Base-by-base conservation (phyloP, 2,113 vertebrate genomes). In the Oenanthe melanoleuca region DNA sequence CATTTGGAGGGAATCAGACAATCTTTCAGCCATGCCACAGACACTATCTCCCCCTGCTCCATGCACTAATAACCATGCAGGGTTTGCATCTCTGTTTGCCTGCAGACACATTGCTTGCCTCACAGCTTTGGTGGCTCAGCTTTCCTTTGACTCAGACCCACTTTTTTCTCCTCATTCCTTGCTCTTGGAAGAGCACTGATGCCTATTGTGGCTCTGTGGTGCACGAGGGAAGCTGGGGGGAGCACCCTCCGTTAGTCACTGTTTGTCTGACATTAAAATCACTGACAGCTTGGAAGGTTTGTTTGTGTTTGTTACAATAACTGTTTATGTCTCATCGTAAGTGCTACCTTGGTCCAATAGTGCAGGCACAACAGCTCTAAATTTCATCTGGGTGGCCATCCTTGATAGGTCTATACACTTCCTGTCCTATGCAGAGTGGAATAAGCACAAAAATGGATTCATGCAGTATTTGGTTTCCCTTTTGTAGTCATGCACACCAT, bases 291-390 rank as follows among this genome's bases (percentile, higher is more conserved):
- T 63, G 73, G 86, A 66, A 86, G 34, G 83, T 24, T 86, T 88
- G 71, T 92, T 95, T 92, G 31, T 59, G 56, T 93, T 86, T 71
- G n/a, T 86, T 86, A 87, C 92, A 95, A 89, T 71, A 91, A 81
- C 37, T 88, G 69, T 90, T 96, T 95, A 86, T 94, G 78, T 88
- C 65, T 74, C 64, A 80, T 81, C 77, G 65, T 74, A 92, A 93
- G 91, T 88, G 50, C 25, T 89, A 67, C 60, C 21, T 88, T 74
- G 49, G 53, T 67, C 91, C 53, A 71, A 26, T 56, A 89, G 75
- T 60, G 42, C 23, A 66, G 57, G 17, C 69, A 74, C 31, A 91
- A 56, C 72, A 86, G 21, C 80, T 60, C 52, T 66, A 83, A 86
- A 95, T 92, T 95, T 72, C 86, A 72, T 90, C 64, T 38, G 5